phyloP scores from a whole-genome alignment of 1,140 invertebrate species.

The Bombus pascuorum region DNA sequence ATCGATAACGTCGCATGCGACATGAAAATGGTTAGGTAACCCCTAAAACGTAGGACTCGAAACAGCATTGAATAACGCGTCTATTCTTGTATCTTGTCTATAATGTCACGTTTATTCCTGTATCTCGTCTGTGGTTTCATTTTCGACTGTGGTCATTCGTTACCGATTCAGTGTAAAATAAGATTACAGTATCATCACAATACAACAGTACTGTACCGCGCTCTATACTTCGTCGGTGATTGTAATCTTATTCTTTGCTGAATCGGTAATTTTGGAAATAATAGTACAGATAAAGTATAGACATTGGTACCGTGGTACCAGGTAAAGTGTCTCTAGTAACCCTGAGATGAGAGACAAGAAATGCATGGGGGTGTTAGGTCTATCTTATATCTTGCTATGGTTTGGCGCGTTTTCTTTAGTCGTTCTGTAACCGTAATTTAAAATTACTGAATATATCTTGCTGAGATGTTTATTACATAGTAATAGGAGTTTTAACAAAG shows the following conservation, averaged over 20 bases:
- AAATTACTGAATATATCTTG: not conserved
- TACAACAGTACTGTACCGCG: no score
- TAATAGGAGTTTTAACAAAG: not conserved
- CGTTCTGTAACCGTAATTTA: not conserved
- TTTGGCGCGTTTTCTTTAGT: not conserved
- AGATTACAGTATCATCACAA: no score
- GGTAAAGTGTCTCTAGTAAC: not conserved
- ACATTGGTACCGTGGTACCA: no score
- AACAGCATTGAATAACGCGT: not conserved
- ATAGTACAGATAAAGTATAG: not conserved
- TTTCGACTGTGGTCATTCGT: no score
- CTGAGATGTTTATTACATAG: not conserved
- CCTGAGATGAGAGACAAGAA: not conserved
- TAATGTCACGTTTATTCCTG: no score
- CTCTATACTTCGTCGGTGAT: no score
- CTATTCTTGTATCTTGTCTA: not conserved
- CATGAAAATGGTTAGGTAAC: not conserved
- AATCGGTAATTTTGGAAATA: not conserved
- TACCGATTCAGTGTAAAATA: no score
- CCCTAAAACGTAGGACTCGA: not conserved
- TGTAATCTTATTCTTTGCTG: not conserved
- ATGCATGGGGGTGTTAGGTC: not conserved
- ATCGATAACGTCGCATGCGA: not conserved
- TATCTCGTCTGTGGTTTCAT: no score
- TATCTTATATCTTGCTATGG: not conserved